Percentiles rank a stretch among this genome's conserved stretches.
phyloP scores from a whole-genome alignment of 2,888 invertebrate species.

The Hydrotaea cyrtoneurina region DNA sequence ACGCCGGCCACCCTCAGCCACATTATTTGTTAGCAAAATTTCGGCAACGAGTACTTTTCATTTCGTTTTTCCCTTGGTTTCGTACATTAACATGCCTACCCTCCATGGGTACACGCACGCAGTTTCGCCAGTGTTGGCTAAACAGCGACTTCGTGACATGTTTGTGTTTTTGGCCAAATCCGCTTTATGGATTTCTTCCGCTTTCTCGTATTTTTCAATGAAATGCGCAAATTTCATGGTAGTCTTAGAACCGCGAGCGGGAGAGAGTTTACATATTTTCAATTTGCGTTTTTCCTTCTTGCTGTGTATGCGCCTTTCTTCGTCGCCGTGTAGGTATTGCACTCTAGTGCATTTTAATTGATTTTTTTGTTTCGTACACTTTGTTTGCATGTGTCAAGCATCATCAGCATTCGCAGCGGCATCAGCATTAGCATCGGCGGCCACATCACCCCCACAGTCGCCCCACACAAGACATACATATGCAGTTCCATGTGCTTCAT shows the following conservation, averaged over 20 bases:
- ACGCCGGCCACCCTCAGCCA: not conserved
- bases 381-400: slow-evolving; percentile 40
- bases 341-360: slow-evolving; percentile 66
- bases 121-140: slow-evolving; percentile 24
- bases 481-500: not conserved
- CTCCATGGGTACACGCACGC: slow-evolving; percentile 15
- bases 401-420: slow-evolving; percentile 29
- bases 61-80: slow-evolving; percentile 6
- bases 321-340: slow-evolving; percentile 30
- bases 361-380: slow-evolving; percentile 50
- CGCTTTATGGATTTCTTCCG: slow-evolving; percentile 6
- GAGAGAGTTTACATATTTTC: slow-evolving; percentile 32
- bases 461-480: slow-evolving; percentile 18
- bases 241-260: slow-evolving; percentile 35
- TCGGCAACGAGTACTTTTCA: slow-evolving; percentile 27
- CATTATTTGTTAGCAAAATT: not conserved
- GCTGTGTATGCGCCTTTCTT: slow-evolving; percentile 39
- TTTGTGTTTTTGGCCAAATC: not conserved
- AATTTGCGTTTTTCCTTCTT: slow-evolving; percentile 31
- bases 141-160: slow-evolving; percentile 33
- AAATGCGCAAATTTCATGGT: slow-evolving; percentile 50
- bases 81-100: not conserved
- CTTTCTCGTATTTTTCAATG: slow-evolving; percentile 40
- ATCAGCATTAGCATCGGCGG: slow-evolving; percentile 4
- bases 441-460: slow-evolving; percentile 3